A percentile compares a stretch with the other conserved stretches of the same genome.
Evolutionary conservation across 2,113 vertebrate genomes (phyloP).

Genomic region (Mormyrus iriodes): DNA sequence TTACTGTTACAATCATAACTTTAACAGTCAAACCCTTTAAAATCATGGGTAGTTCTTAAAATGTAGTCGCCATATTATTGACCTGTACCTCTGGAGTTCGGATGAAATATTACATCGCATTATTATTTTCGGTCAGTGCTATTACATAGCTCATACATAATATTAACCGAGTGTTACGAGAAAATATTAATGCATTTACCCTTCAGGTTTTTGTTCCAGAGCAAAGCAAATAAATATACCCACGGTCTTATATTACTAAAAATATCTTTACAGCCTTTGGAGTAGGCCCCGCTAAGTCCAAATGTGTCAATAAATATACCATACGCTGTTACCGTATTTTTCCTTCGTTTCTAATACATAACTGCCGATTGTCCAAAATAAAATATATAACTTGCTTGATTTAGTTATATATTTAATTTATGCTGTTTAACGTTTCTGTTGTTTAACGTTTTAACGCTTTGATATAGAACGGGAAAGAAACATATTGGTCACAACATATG

Average conservation of each 20-base stretch:
- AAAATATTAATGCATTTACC: not conserved
- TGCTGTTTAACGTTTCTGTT: not conserved
- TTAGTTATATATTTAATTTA: not conserved
- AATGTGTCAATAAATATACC: not conserved
- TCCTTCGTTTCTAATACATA: not conserved
- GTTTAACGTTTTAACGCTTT: not conserved
- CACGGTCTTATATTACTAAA: not conserved
- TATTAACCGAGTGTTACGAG: not conserved
- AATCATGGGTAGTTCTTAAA: not conserved
- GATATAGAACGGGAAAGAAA: not conserved
- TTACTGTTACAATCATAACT: not conserved
- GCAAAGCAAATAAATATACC: not conserved
- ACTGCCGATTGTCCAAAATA: not conserved
- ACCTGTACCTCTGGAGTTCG: not conserved
- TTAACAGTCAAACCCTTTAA: not conserved
- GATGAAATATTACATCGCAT: not conserved
- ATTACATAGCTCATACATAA: not conserved
- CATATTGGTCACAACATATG: not conserved
- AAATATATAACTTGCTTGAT: not conserved
- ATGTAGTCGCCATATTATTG: not conserved
- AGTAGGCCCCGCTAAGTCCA: not conserved
- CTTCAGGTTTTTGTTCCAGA: not conserved
- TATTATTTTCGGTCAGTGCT: not conserved
- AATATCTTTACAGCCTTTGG: slow-evolving; percentile 3
- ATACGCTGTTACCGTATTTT: not conserved